phyloP scores from a whole-genome alignment of 2,113 vertebrate species.

The Dipodomys spectabilis region DNA sequence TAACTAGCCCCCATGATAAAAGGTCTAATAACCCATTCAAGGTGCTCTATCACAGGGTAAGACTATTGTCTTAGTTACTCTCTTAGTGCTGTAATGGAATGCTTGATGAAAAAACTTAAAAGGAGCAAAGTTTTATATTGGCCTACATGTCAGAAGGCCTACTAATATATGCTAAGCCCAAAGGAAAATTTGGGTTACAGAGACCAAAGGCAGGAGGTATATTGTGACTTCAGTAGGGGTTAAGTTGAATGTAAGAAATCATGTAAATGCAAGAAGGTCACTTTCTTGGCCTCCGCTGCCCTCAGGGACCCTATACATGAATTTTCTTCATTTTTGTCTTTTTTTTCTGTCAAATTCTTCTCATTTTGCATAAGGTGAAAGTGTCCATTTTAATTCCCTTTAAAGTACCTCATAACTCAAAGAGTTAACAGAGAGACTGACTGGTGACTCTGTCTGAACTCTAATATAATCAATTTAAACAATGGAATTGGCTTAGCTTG shows the following conservation, averaged over 20 bases:
- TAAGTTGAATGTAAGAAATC: not conserved
- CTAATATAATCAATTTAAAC: not conserved
- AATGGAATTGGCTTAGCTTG: not conserved
- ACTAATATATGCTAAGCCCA: not conserved
- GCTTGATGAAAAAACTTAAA: not conserved
- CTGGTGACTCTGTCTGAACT: not conserved
- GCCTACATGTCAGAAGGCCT: not conserved
- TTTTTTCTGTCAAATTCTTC: not conserved
- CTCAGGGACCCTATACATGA: not conserved
- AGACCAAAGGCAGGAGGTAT: not conserved
- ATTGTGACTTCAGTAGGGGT: not conserved
- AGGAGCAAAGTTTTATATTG: not conserved
- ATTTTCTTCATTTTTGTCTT: not conserved
- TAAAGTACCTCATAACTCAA: conserved; percentile 9
- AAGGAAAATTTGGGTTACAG: not conserved
- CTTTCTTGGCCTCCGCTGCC: not conserved
- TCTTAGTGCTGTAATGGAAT: not conserved
- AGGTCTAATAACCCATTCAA: conserved; percentile 2
- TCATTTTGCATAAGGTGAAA: not conserved
- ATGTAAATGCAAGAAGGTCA: not conserved
- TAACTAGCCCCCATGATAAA: not conserved
- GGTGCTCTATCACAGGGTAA: not conserved
- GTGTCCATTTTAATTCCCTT: not conserved
- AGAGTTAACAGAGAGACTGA: not conserved
- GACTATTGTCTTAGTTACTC: not conserved